These are phyloP conservation scores for Venturia canescens DNA, from an alignment of 1,140 invertebrate genomes.

Conservation along the genomic window DNA sequence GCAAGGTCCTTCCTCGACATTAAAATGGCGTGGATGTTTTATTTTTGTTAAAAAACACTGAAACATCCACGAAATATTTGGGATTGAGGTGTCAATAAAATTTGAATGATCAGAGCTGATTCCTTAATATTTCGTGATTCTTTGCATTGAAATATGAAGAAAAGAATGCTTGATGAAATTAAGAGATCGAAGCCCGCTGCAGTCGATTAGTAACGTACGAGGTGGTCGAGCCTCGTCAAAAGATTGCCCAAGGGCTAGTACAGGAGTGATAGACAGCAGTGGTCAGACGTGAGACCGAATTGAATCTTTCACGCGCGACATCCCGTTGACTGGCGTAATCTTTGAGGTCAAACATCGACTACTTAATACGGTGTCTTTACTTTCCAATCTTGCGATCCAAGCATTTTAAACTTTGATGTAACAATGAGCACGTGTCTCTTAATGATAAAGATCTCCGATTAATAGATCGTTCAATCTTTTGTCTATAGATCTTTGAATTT, in stretches of 20 bases:
- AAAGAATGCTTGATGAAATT: background rate
- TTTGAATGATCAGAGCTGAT: constrained; percentile 12
- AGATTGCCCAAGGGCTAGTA: background rate
- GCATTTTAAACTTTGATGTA: background rate
- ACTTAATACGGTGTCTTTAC: background rate
- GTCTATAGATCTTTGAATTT: background rate
- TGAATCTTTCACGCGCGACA: constrained; percentile 8
- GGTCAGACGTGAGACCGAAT: background rate
- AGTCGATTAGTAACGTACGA: background rate
- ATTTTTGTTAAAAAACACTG: background rate
- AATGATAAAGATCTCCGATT: too few species aligned
- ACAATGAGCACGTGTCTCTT: too few species aligned
- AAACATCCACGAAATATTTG: background rate
- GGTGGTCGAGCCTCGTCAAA: background rate
- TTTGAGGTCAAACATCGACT: background rate
- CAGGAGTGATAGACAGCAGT: background rate
- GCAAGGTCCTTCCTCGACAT: too few species aligned
- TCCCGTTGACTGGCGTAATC: background rate
- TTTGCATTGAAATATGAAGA: background rate
- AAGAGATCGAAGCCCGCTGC: background rate
- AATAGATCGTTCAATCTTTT: too few species aligned
- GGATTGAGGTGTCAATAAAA: constrained; percentile 46
- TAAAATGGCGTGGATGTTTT: background rate
- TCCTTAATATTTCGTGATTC: background rate
- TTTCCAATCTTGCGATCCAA: background rate